These are phyloP conservation scores for Otolemur garnettii DNA, from an alignment of 2,113 vertebrate genomes.

Conservation along the genomic window DNA sequence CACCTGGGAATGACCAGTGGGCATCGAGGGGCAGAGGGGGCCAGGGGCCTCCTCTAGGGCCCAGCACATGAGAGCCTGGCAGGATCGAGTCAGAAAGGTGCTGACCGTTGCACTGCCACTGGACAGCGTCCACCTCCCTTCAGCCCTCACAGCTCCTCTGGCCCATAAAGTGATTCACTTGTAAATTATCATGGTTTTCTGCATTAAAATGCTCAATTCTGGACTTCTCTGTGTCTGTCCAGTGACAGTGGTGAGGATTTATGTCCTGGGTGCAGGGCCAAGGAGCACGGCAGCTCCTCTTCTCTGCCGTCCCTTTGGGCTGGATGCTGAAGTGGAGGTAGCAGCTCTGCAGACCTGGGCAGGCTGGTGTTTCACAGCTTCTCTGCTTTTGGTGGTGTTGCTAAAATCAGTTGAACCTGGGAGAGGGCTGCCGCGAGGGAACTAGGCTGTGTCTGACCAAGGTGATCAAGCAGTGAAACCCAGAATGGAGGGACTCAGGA, in stretches of 20 bases:
- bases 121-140: not conserved
- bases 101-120: not conserved
- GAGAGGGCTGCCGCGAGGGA: not conserved
- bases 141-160: not conserved
- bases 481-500: rapidly evolving
- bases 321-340: not conserved
- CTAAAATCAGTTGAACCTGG: not conserved
- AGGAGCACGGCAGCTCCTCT: too few species aligned
- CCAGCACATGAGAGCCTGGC: rapidly evolving
- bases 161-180: conserved; percentile 54
- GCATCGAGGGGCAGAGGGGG: not conserved
- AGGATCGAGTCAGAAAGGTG: not conserved
- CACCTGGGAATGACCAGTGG: not conserved
- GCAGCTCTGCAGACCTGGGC: too few species aligned
- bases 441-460: not conserved
- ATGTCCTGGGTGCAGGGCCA: rapidly evolving
- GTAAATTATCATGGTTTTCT: conserved; percentile 79
- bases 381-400: not conserved
- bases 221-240: conserved; percentile 5
- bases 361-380: not conserved
- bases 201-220: conserved; percentile 80
- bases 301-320: not conserved
- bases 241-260: not conserved
- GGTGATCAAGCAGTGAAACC: too few species aligned
- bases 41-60: too few species aligned